Evolutionary conservation across 1,140 invertebrate species (phyloP), one percentile per base, ranked within the genome.

Genomic region (Megathymus violae): DNA sequence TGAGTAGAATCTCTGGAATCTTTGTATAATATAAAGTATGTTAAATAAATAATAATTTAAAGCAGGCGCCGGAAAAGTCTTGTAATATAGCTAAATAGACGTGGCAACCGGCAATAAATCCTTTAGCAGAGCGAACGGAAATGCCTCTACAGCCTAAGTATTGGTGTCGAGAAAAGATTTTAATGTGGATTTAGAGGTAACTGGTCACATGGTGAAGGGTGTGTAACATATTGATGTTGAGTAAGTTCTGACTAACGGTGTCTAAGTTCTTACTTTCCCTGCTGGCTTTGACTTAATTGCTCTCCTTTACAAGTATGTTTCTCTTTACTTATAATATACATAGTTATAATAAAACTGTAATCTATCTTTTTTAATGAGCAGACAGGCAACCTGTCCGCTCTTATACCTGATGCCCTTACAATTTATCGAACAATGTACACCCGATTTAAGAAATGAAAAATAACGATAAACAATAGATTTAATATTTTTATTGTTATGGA

Each of bases 41-140:
- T 22, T 22, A 5, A 22, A 22, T 25, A 25, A 25, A 25, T 25
- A 25, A 25, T 25, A 6, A n/a, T n/a, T 25, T 3, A 25, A 25
- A 9, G 9, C 7, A 31, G 27, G 27, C 27, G 27, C 27, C 27
- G 27, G 27, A 31, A 31, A 31, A 31, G 27, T 31, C 9, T 25
- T 25, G 22, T 25, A 31, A 31, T 9, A 9, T 4, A 9, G 27
- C 4, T 1, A 31, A 4, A 9, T 22, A 22, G 7, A 4, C 9
- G 4, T 6, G 19, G 22, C 2, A 41, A 25, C 36, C n/a, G n/a
- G n/a, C 36, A 54, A 54, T 54, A 54, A 54, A 54, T 54, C 51
- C 51, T 25, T 54, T 54, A 9, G 9, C 50, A 52, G 50, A 54
- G 36, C 11, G 22, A 51, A 25, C 36, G 51, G 36, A 54, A 54